Evolutionary conservation across 2,797 vertebrate species (phyloP), one percentile per base, ranked within the genome.

Genomic region (Dermochelys coriacea): DNA sequence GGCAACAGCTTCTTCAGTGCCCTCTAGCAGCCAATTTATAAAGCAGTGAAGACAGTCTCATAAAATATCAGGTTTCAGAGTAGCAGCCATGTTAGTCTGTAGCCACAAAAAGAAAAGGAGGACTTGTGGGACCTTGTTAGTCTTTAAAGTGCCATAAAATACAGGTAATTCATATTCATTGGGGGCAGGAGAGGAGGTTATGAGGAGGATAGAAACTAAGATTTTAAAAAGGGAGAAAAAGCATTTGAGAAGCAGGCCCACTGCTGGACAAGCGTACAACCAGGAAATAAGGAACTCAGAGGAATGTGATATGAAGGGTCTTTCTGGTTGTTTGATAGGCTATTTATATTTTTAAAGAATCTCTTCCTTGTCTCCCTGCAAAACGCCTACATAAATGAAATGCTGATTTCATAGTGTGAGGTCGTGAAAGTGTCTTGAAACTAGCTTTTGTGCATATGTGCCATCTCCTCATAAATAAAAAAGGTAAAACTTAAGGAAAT

Each of bases 11-110:
- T 84, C 45, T 74, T 75, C 25, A 45, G 34, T 29, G 21, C n/a
- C 80, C 37, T 41, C 5, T 29, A 25, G 90, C 10, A 0, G 0
- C 41, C 47, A 82, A 94, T 91, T 93, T 34, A 87, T 0, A 78
- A 75, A 16, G 41, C 84, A 82, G 2, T 6, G 4, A 49, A 82
- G 18, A 57, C 7, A 84, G 64, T n/a, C 78, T 87, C 41, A 71
- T 57, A 77, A 84, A 91, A 12, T 1, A 78, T 23, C 12, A 27
- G 71, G 45, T 77, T 41, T 41, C 41, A 41, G 41, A 41, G 41
- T 41, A 41, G 41, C 41, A 41, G 41, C 41, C 41, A 41, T 41
- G 41, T 41, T 41, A 41, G 5, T 41, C 41, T 41, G 41, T 41
- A 41, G 41, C 41, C 41, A 41, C 41, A 41, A 41, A 41, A 41